Evolutionary conservation across 2,888 invertebrate genomes (phyloP).

Genomic region (Anticlea derivata): DNA sequence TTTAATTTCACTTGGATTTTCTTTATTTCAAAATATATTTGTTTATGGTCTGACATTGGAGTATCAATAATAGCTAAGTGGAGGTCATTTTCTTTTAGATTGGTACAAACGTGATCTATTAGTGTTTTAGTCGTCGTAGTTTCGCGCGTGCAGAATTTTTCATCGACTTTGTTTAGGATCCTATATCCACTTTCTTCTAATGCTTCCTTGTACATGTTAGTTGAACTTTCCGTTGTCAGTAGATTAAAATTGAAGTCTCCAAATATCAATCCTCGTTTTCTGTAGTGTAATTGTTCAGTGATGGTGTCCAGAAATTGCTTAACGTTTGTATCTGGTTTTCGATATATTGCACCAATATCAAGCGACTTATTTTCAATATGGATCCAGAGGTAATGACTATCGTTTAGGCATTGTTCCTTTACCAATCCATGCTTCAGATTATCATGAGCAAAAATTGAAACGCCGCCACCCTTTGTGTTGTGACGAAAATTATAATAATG

Average conservation of each 20-base stretch:
- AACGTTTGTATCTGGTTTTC: background rate
- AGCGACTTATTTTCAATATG: background rate
- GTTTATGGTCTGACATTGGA: too few species aligned
- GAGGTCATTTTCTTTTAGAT: conserved; percentile 19
- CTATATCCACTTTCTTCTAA: conserved; percentile 18
- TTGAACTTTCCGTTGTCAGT: background rate
- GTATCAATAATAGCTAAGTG: conserved; percentile 26
- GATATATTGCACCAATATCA: background rate
- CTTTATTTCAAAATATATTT: conserved; percentile 5
- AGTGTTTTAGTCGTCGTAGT: conserved; percentile 18
- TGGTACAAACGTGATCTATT: conserved; percentile 30
- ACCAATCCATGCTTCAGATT: background rate
- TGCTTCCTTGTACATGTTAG: background rate
- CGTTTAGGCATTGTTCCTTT: background rate
- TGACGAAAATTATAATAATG: background rate
- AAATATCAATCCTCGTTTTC: conserved; percentile 14
- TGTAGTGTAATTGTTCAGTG: conserved; percentile 7
- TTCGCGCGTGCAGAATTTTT: conserved; percentile 26
- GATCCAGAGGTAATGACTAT: background rate
- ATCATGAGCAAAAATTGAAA: background rate
- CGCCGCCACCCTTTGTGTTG: background rate
- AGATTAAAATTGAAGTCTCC: conserved; percentile 26
- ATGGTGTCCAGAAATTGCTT: background rate
- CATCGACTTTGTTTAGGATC: conserved; percentile 24
- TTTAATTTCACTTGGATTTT: background rate